Percentiles rank a stretch among this genome's conserved stretches.
These are phyloP conservation scores for Calephelis virginiensis DNA, from an alignment of 1,140 invertebrate species.

Conservation along the genomic window DNA sequence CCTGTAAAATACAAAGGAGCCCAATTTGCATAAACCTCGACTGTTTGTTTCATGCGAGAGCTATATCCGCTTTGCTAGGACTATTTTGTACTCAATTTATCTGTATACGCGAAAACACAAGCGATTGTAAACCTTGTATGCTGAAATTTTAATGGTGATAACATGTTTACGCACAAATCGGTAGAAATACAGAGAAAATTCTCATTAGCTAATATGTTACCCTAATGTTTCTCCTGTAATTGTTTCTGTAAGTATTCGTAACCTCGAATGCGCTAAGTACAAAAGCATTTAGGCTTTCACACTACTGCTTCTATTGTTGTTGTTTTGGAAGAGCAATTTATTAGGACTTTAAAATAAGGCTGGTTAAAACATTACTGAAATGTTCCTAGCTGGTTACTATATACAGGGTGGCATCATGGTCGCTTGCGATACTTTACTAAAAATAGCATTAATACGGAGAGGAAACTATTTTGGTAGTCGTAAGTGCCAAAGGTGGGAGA, in stretches of 20 bases:
- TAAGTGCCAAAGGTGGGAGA: too few relatives aligned
- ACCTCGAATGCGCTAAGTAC: neutral
- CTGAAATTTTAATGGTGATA: slow-evolving; percentile 40
- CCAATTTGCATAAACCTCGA: slow-evolving; percentile 76
- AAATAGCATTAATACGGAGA: too few relatives aligned
- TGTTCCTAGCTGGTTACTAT: too few relatives aligned
- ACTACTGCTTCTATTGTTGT: neutral
- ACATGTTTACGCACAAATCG: slow-evolving; percentile 33
- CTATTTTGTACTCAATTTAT: slow-evolving; percentile 70
- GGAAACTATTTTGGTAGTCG: too few relatives aligned
- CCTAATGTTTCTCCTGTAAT: neutral
- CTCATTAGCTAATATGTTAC: slow-evolving; percentile 4
- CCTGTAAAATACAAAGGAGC: slow-evolving; percentile 74
- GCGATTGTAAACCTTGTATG: slow-evolving; percentile 36
- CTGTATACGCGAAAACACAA: slow-evolving; percentile 44
- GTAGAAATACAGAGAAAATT: slow-evolving; percentile 24
- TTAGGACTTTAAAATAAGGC: too few relatives aligned
- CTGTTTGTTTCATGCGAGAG: slow-evolving; percentile 74
- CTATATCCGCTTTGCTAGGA: slow-evolving; percentile 67
- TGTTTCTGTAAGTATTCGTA: slow-evolving; percentile 7
- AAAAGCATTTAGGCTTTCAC: slow-evolving; percentile 2
- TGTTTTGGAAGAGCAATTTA: too few relatives aligned
- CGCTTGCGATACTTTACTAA: too few relatives aligned
- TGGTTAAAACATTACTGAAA: too few relatives aligned
- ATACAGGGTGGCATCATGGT: too few relatives aligned